Evolutionary conservation across 2,113 vertebrate genomes (phyloP).

Genomic region (Rattus rattus): DNA sequence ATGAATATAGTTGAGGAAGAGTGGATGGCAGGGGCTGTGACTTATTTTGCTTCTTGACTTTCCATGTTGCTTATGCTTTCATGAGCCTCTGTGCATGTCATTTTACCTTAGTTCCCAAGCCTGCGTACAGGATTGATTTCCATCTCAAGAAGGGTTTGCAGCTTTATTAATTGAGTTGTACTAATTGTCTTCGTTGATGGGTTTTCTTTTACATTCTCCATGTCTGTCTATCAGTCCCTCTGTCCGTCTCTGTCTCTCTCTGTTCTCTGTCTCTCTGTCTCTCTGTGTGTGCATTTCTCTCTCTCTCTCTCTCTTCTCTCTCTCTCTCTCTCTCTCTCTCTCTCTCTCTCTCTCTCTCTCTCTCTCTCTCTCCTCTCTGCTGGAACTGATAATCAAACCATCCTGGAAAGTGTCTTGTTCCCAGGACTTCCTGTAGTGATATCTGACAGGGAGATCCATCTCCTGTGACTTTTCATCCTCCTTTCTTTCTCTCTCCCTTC

Average conservation of each 20-base stretch:
- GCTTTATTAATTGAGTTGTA: neutral
- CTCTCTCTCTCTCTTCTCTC: neutral
- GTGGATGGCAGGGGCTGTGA: neutral
- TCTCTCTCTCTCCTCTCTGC: conserved; percentile 3
- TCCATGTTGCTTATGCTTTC: neutral
- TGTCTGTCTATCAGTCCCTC: neutral
- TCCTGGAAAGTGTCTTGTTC: neutral
- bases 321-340: neutral
- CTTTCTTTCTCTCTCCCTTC: neutral
- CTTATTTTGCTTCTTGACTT: neutral
- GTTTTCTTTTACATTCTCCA: neutral
- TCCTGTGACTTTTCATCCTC: neutral
- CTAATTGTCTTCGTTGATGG: neutral
- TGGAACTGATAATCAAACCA: neutral
- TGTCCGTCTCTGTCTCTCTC: neutral
- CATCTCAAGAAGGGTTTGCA: neutral
- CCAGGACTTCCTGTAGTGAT: neutral
- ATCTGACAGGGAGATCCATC: neutral
- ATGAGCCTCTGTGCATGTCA: fast-evolving
- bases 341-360: neutral
- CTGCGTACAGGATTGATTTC: conserved; percentile 25
- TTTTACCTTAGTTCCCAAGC: neutral
- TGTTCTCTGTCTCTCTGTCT: neutral
- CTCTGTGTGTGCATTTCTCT: no score
- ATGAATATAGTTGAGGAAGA: neutral